A percentile compares a stretch with the other conserved stretches of the same genome.
phyloP scores from a whole-genome alignment of 2,113 vertebrate genomes.

The Corydoras maculifer region DNA sequence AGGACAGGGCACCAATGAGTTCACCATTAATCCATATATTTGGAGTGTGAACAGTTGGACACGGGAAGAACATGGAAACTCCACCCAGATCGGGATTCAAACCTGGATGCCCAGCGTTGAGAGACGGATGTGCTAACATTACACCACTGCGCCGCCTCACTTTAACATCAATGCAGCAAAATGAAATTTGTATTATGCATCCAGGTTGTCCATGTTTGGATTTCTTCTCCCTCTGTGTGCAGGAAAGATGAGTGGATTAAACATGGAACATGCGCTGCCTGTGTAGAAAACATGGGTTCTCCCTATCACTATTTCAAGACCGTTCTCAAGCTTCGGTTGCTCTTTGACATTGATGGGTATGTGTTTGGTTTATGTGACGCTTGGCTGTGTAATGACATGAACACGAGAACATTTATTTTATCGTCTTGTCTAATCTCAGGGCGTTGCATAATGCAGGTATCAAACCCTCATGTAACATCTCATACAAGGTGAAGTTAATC shows the following conservation, averaged over 20 bases:
- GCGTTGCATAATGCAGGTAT: conserved; percentile 50
- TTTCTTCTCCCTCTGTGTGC: background rate
- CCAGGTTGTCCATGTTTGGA: background rate
- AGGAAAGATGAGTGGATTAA: conserved; percentile 64
- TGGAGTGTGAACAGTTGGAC: too few species aligned
- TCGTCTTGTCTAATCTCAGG: conserved; percentile 33
- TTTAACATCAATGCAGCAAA: too few species aligned
- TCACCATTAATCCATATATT: too few species aligned
- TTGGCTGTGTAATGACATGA: too few species aligned
- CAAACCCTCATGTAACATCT: conserved; percentile 55
- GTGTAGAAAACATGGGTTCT: conserved; percentile 61
- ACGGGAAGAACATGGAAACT: too few species aligned
- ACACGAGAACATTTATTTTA: too few species aligned
- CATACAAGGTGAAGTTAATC: conserved; percentile 53
- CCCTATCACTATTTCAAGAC: conserved; percentile 56
- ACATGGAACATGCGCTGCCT: conserved; percentile 60
- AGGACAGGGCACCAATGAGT: too few species aligned
- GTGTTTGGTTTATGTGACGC: background rate
- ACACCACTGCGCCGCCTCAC: too few species aligned
- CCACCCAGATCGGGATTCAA: too few species aligned
- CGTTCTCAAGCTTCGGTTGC: conserved; percentile 53
- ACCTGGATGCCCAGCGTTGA: too few species aligned
- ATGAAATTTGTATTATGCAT: background rate
- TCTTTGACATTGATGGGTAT: conserved; percentile 54
- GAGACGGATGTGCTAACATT: too few species aligned